Conservation (phyloP, 2,888 invertebrate species). For the Plagodis dolabraria region DNA sequence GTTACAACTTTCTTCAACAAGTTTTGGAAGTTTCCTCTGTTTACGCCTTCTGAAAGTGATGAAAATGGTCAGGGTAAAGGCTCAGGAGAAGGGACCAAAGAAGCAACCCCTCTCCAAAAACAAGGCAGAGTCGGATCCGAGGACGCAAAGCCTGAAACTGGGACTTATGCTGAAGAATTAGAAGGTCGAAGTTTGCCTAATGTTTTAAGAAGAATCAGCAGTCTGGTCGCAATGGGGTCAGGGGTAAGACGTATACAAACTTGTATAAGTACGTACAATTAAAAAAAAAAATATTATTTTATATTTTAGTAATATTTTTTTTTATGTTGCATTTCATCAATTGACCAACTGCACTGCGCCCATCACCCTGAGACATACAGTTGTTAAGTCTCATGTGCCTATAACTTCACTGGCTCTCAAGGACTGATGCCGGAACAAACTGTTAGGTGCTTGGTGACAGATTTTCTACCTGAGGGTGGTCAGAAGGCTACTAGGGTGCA, state of each 20-base stretch:
- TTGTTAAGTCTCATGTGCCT: no score
- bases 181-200: conserved; percentile 93
- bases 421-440: no score
- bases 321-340: no score
- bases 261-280: no score
- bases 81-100: conserved; percentile 48
- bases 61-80: conserved; percentile 56
- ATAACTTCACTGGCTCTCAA: no score
- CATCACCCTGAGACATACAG: no score
- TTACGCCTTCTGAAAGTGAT: conserved; percentile 71
- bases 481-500: no score
- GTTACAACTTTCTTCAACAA: conserved; percentile 90
- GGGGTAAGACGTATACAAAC: conserved; percentile 84
- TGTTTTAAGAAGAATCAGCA: conserved; percentile 94
- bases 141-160: conserved; percentile 63
- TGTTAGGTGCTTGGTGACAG: no score
- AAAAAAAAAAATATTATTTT: no score
- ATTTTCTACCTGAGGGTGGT: no score
- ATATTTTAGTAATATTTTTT: no score
- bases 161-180: conserved; percentile 81
- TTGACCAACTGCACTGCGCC: no score
- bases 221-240: conserved; percentile 92
- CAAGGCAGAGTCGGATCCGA: conserved; percentile 55
- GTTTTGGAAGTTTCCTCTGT: conserved; percentile 88
- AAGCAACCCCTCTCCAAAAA: conserved; percentile 46